Evolutionary conservation across 2,888 invertebrate genomes (phyloP).

Genomic region (Macrophya alboannulata): DNA sequence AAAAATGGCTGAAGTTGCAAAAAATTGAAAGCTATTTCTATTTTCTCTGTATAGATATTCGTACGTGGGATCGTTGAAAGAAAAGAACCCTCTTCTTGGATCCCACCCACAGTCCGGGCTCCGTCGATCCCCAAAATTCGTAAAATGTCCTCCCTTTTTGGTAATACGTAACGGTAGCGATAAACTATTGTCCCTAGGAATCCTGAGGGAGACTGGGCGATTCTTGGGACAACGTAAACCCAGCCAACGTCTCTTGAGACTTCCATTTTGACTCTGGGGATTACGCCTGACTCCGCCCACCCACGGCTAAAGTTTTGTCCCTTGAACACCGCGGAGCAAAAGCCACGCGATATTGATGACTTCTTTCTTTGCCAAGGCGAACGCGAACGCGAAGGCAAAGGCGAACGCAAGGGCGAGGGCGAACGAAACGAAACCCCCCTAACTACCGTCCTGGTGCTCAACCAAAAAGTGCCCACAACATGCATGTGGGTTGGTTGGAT

Average conservation of each 20-base stretch:
- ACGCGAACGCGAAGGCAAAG: constrained; percentile 33
- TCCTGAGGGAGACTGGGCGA: constrained; percentile 55
- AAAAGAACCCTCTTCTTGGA: constrained; percentile 42
- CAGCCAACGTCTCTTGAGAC: constrained; percentile 77
- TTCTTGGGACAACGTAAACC: constrained; percentile 65
- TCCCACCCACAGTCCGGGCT: constrained; percentile 28
- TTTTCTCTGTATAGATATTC: constrained; percentile 48
- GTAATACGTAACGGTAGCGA: constrained; percentile 67
- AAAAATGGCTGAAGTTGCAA: constrained; percentile 61
- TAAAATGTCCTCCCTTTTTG: constrained; percentile 71
- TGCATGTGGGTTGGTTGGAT: not conserved
- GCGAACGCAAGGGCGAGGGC: constrained; percentile 19
- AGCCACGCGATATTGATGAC: constrained; percentile 76
- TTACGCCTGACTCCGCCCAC: constrained; percentile 80
- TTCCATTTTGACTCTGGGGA: constrained; percentile 80
- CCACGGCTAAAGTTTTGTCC: constrained; percentile 72
- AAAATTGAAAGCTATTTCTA: constrained; percentile 63
- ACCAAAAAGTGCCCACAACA: constrained; percentile 19
- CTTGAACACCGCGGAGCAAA: constrained; percentile 55
- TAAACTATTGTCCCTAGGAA: constrained; percentile 73
- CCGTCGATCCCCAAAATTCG: constrained; percentile 67
- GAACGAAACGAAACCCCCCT: constrained; percentile 5
- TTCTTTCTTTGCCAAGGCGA: constrained; percentile 68
- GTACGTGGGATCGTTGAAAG: constrained; percentile 28
- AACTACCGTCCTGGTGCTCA: constrained; percentile 22